Evolutionary conservation across 2,797 vertebrate genomes (phyloP).

Genomic region (Parauchenoglanis ngamensis): DNA sequence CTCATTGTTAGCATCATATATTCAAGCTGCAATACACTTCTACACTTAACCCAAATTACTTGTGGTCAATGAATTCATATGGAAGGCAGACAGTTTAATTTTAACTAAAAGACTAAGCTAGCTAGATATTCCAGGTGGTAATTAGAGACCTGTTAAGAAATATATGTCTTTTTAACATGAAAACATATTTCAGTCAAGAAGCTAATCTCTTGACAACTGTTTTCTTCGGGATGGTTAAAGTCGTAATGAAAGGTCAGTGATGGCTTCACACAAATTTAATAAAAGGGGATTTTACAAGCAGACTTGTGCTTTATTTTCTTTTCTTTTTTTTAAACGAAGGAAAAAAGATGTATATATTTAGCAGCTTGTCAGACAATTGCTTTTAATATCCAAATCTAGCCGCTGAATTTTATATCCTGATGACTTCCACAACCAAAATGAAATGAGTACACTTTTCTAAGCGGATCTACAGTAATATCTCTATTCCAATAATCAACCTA

Average conservation of each 20-base stretch:
- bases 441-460: neutral
- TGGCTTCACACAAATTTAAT: neutral
- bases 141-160: neutral
- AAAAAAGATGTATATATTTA: no score
- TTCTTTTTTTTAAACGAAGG: no score
- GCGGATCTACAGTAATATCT: neutral
- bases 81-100: neutral
- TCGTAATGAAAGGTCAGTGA: neutral
- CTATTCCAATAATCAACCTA: neutral
- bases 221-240: neutral
- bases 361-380: no score
- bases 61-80: neutral
- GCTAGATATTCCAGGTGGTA: neutral
- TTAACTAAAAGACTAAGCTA: neutral
- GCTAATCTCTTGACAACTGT: neutral
- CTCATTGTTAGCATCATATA: neutral
- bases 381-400: neutral
- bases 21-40: neutral
- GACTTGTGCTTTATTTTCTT: neutral
- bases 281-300: neutral
- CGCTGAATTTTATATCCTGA: neutral
- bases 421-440: neutral
- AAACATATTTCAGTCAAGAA: neutral
- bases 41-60: neutral
- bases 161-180: neutral